These are phyloP conservation scores for Spea hammondii DNA, from an alignment of 2,797 vertebrate genomes.

Conservation along the genomic window DNA sequence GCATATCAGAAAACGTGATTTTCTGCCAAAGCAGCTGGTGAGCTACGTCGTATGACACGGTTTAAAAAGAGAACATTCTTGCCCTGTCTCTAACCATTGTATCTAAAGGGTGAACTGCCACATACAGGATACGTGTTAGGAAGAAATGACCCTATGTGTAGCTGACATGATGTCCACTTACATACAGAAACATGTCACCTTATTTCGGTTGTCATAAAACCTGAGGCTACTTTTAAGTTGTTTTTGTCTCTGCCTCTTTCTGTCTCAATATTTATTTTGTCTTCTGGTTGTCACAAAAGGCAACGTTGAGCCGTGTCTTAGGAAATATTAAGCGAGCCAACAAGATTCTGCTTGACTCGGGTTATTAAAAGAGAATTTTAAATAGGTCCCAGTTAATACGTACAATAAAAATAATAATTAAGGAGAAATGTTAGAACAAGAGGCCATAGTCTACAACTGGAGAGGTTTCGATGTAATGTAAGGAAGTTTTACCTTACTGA, in stretches of 20 bases:
- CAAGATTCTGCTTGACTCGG: neutral
- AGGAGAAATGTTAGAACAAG: too few relatives aligned
- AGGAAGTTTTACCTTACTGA: too few relatives aligned
- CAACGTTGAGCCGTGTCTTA: constrained; percentile 50
- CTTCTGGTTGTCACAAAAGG: constrained; percentile 53
- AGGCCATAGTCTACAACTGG: too few relatives aligned
- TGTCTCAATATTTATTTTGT: constrained; percentile 60
- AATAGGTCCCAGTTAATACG: too few relatives aligned
- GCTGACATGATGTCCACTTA: constrained; percentile 79
- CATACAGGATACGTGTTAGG: constrained; percentile 63
- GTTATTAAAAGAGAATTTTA: too few relatives aligned
- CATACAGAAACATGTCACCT: constrained; percentile 65
- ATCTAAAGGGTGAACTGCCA: constrained; percentile 71
- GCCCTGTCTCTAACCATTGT: constrained; percentile 72
- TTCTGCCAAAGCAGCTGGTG: constrained; percentile 64
- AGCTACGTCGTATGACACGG: constrained; percentile 68
- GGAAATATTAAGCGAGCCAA: neutral
- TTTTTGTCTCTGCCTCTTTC: constrained; percentile 50
- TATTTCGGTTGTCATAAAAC: constrained; percentile 58
- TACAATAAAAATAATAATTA: too few relatives aligned
- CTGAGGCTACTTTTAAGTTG: constrained; percentile 60
- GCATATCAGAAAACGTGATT: constrained; percentile 70
- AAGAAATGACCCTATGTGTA: constrained; percentile 68
- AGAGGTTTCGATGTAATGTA: too few relatives aligned
- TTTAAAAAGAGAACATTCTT: constrained; percentile 80